Base-by-base conservation (phyloP, 2,113 vertebrate species). In the Actenoides lindsayi region DNA sequence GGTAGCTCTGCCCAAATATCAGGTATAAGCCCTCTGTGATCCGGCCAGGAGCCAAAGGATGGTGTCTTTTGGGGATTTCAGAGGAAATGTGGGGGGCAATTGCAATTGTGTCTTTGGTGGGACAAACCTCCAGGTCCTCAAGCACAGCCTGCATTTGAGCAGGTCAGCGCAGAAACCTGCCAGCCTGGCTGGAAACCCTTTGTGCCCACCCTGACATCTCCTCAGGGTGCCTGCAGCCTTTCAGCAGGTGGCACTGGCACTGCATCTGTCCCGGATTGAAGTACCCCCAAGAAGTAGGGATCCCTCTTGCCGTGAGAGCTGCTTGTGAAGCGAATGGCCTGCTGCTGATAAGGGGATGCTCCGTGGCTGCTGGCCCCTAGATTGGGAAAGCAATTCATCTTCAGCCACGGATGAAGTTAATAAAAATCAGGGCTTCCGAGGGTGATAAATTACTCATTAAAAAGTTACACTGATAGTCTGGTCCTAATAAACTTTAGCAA, bases 371-470 rank as follows among this genome's bases (percentile, higher is more conserved):
- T 1, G 1, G 37, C 35, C 60, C 21, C n/a, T 41, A 27, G 46
- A 41, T 6, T 39, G 51, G 65, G 53, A 82, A 86, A 51, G 64
- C 24, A 78, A 94, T 94, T 93, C 1, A 68, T 92, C 57, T 86
- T 94, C 57, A 82, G 41, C 23, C 8, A 5, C 62, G 48, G 44
- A 48, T 23, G n/a, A 90, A 54, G 69, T 64, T 91, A 94, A 87
- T 86, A 75, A 83, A 92, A 89, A 77, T 50, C 23, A 11, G 39
- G 21, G 13, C 37, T 82, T 0, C 1, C 59, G 78, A 89, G 83
- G 18, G 8, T 91, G 87, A 96, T 84, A 94, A 94, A 96, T 91
- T 91, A 20, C 77, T 94, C 62, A 89, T 92, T 89, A 89, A 84
- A 91, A 94, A 87, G 83, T 95, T 82, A 64, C 46, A n/a, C 13